These are phyloP conservation scores for Mactromeris polynyma DNA, from an alignment of 2,888 invertebrate species.

Conservation along the genomic window DNA sequence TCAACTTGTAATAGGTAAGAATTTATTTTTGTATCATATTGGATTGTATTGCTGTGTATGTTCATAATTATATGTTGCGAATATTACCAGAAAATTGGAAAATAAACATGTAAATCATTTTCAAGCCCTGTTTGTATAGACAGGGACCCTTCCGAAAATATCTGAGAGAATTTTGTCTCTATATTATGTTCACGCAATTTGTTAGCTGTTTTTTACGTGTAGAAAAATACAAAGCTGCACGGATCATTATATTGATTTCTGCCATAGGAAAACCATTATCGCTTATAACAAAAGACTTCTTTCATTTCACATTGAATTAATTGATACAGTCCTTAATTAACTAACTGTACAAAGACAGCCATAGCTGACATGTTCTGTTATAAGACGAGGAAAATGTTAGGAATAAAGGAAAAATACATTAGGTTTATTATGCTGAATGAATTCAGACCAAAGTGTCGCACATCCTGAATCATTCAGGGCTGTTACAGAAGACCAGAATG, in stretches of 20 bases:
- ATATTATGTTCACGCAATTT: background rate
- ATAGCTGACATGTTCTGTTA: background rate
- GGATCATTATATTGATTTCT: background rate
- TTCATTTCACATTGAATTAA: background rate
- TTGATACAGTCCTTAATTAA: background rate
- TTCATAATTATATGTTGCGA: background rate
- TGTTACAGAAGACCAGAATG: too few species aligned
- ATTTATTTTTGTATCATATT: background rate
- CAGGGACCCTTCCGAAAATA: background rate
- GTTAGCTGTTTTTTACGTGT: background rate
- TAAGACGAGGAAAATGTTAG: background rate
- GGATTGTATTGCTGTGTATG: background rate
- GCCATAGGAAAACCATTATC: background rate
- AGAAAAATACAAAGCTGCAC: background rate
- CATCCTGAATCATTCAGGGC: too few species aligned
- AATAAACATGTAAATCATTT: background rate
- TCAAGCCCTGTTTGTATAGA: background rate
- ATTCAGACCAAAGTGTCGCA: too few species aligned
- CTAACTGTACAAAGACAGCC: background rate
- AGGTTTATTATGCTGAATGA: too few species aligned
- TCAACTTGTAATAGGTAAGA: background rate
- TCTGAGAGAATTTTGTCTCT: background rate
- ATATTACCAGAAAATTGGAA: background rate
- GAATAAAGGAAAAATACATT: too few species aligned
- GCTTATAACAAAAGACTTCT: background rate